phyloP scores from a whole-genome alignment of 1,140 invertebrate genomes.

The Drosophila athabasca region DNA sequence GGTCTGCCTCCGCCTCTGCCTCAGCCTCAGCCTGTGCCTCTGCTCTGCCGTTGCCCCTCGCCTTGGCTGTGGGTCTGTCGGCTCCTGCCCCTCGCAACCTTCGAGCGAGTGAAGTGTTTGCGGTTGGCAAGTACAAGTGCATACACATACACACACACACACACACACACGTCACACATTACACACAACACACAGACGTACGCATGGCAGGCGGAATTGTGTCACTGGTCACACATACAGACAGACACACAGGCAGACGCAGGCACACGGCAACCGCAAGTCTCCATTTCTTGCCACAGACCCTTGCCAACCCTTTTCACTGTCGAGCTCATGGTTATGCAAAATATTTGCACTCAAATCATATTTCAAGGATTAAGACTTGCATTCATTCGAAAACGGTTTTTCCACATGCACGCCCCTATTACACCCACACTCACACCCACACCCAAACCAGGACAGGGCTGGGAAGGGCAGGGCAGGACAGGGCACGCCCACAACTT shows the following conservation, averaged over 20 bases:
- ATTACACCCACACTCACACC: conserved; percentile 1
- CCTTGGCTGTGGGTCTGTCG: conserved; percentile 3
- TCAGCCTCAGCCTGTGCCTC: not conserved
- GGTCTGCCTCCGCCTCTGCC: conserved; percentile 10
- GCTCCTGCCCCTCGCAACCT: conserved; percentile 51
- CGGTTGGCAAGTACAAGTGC: conserved; percentile 80
- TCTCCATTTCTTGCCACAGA: conserved; percentile 8
- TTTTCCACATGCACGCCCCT: conserved; percentile 74
- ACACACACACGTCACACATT: not conserved
- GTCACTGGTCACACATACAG: conserved; percentile 54
- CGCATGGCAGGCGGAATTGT: conserved; percentile 65
- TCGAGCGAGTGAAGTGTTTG: conserved; percentile 78
- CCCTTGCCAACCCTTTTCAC: conserved; percentile 40
- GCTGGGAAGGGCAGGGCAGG: too few species aligned
- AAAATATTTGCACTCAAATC: conserved; percentile 82
- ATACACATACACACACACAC: conserved; percentile 63
- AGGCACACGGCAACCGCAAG: conserved; percentile 58
- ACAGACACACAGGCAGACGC: not conserved
- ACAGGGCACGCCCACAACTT: conserved; percentile 50
- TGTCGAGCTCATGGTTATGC: conserved; percentile 77
- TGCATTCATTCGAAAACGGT: conserved; percentile 80
- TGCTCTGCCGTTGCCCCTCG: conserved; percentile 2
- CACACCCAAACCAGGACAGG: not conserved
- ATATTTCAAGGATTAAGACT: conserved; percentile 83
- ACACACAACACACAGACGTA: conserved; percentile 6